phyloP scores from a whole-genome alignment of 1,140 invertebrate genomes.

The Holotrichia oblita region DNA sequence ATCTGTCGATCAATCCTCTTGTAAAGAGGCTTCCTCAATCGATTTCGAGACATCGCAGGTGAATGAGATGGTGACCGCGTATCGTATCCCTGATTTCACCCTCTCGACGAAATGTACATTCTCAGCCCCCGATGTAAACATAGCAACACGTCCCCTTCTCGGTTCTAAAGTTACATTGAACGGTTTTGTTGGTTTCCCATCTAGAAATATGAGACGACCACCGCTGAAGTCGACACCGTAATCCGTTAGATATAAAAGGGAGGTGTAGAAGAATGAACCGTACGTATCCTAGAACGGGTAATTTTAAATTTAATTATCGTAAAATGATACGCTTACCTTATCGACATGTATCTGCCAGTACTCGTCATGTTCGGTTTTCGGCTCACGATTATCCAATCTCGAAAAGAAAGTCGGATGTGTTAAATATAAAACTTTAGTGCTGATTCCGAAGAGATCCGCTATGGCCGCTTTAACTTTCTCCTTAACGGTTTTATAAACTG shows the following conservation, averaged over 20 bases:
- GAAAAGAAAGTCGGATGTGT: conserved; percentile 90
- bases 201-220: conserved; percentile 85
- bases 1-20: not conserved
- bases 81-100: conserved; percentile 77
- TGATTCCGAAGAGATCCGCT: conserved; percentile 78
- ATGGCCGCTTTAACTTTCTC: conserved; percentile 82
- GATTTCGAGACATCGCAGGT: conserved; percentile 78
- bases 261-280: conserved; percentile 86
- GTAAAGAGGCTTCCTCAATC: conserved; percentile 66
- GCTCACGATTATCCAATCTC: conserved; percentile 72
- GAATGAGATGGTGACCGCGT: conserved; percentile 86
- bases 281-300: conserved; percentile 74
- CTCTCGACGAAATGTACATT: conserved; percentile 86
- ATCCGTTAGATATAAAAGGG: conserved; percentile 81
- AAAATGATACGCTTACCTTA: conserved; percentile 75
- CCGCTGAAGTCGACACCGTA: conserved; percentile 81
- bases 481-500: conserved; percentile 76
- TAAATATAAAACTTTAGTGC: conserved; percentile 73
- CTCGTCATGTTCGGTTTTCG: conserved; percentile 82
- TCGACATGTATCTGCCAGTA: conserved; percentile 91
- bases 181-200: conserved; percentile 63
- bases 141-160: conserved; percentile 78
- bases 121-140: conserved; percentile 88
- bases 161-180: conserved; percentile 80
- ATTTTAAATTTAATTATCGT: not conserved